Evolutionary conservation across 1,140 invertebrate species (phyloP).

Genomic region (Cecropterus lyciades): DNA sequence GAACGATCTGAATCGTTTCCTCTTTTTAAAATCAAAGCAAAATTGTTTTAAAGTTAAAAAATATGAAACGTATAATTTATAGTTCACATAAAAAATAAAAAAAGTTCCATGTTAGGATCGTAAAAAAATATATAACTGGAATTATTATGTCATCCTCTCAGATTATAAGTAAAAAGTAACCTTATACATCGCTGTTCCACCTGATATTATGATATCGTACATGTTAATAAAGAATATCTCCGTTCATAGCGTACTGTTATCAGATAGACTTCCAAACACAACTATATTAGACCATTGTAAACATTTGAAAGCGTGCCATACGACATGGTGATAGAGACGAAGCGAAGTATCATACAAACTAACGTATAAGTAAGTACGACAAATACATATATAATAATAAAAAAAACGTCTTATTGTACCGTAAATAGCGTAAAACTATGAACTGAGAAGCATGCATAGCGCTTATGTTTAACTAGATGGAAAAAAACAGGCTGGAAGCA

Average conservation of each 20-base stretch:
- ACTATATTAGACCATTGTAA: slow-evolving; percentile 75
- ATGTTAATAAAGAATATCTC: background rate
- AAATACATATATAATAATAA: slow-evolving; percentile 75
- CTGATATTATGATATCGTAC: background rate
- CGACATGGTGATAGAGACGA: slow-evolving; percentile 68
- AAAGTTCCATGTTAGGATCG: too few relatives aligned
- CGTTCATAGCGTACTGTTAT: slow-evolving; percentile 20
- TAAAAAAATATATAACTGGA: too few relatives aligned
- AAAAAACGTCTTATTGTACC: slow-evolving; percentile 46
- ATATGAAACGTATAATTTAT: too few relatives aligned
- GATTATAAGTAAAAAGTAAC: too few relatives aligned
- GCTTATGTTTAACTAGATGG: slow-evolving; percentile 56
- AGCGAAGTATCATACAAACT: slow-evolving; percentile 68
- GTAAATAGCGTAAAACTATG: slow-evolving; percentile 76
- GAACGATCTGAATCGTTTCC: background rate
- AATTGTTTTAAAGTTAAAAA: too few relatives aligned
- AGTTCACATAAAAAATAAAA: too few relatives aligned
- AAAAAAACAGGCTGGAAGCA: slow-evolving; percentile 75
- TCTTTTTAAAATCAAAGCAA: background rate
- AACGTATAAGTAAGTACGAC: slow-evolving; percentile 81
- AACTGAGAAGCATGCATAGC: slow-evolving; percentile 83
- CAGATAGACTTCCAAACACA: slow-evolving; percentile 71
- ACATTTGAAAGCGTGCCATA: slow-evolving; percentile 83
- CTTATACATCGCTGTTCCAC: too few relatives aligned
- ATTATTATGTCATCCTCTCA: too few relatives aligned